Conservation (phyloP, 2,113 vertebrate genomes). For the Chinchilla lanigera region DNA sequence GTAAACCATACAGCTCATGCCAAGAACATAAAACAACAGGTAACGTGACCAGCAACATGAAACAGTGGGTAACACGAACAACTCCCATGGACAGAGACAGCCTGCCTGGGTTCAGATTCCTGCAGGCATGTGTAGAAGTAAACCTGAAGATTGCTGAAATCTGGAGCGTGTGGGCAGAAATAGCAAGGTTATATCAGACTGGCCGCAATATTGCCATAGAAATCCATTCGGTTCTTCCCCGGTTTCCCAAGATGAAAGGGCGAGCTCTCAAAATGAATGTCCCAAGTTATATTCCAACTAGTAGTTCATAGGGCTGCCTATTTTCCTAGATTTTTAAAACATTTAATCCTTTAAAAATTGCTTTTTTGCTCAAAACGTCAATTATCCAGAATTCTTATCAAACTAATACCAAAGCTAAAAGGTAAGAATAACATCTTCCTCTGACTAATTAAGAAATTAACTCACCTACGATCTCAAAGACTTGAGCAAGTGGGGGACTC, state of each 20-base stretch:
- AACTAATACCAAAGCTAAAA: background rate
- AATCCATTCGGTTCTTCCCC: fast-evolving
- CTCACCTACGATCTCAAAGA: background rate
- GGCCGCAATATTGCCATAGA: fast-evolving
- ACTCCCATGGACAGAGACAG: background rate
- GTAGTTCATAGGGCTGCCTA: background rate
- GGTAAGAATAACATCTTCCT: background rate
- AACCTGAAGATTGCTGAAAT: background rate
- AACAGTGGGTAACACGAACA: background rate
- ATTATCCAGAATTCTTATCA: background rate
- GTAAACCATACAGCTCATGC: too few species aligned
- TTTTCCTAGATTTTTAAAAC: background rate
- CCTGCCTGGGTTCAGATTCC: background rate
- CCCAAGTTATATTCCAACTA: background rate
- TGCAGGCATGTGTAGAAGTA: background rate
- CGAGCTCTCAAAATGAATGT: background rate
- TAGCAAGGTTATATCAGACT: background rate
- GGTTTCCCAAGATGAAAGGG: background rate
- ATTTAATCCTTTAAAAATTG: background rate
- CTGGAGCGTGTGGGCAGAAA: fast-evolving
- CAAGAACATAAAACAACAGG: background rate
- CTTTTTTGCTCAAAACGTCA: background rate
- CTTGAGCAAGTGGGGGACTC: background rate
- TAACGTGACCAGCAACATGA: background rate
- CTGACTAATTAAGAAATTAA: conserved; percentile 36